Evolutionary conservation across 1,140 invertebrate genomes (phyloP).

Genomic region (Akabosia matsudoensis): DNA sequence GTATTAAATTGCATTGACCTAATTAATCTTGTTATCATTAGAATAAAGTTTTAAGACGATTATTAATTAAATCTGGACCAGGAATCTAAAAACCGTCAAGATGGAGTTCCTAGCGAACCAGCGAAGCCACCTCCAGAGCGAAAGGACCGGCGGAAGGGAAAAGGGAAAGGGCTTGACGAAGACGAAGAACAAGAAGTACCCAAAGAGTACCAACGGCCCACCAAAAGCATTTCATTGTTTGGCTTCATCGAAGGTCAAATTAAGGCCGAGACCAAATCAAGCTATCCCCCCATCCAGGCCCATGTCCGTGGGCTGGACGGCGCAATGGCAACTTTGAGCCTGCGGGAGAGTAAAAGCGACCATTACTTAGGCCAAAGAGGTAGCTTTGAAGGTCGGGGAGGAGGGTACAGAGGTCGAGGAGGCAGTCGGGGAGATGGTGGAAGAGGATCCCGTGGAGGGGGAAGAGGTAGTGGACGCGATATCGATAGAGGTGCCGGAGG

Average conservation of each 20-base stretch:
- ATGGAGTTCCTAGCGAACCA: neutral
- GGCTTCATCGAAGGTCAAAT: slow-evolving; percentile 38
- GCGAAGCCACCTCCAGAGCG: slow-evolving; percentile 1
- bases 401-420: neutral
- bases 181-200: slow-evolving; percentile 37
- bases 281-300: neutral
- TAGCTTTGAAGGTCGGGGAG: neutral
- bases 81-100: neutral
- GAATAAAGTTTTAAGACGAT: no score
- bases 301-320: neutral
- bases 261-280: slow-evolving; percentile 6
- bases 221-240: slow-evolving; percentile 38
- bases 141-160: slow-evolving; percentile 17
- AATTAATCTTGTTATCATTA: no score
- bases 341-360: neutral
- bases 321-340: neutral
- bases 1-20: no score
- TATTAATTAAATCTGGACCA: neutral
- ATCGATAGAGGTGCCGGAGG: neutral
- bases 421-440: slow-evolving; percentile 19
- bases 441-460: slow-evolving; percentile 3
- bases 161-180: slow-evolving; percentile 4
- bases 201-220: slow-evolving; percentile 30
- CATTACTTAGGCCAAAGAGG: neutral
- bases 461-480: neutral